These are phyloP conservation scores for Misgurnus mizolepis DNA, from an alignment of 2,113 vertebrate species.

Conservation along the genomic window DNA sequence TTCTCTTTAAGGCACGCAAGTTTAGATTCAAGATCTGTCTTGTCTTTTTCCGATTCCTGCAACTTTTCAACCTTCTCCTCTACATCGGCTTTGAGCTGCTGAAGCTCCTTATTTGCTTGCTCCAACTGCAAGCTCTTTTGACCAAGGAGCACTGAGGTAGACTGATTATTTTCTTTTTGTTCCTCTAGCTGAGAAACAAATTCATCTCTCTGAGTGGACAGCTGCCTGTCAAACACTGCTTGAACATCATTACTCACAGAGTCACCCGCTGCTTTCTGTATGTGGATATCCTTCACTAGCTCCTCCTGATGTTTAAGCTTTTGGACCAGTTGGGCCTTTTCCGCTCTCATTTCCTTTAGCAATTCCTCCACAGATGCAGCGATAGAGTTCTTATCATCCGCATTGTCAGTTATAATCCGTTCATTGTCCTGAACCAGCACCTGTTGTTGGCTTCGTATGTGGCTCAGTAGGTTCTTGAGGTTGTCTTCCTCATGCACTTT, in stretches of 20 bases:
- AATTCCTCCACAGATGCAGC: conserved; percentile 52
- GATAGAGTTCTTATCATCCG: conserved; percentile 16
- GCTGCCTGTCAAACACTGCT: conserved; percentile 59
- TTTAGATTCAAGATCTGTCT: conserved; percentile 67
- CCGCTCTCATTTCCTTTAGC: conserved; percentile 62
- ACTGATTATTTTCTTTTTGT: conserved; percentile 62
- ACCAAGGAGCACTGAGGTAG: conserved; percentile 59
- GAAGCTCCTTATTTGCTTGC: conserved; percentile 57
- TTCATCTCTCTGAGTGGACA: conserved; percentile 59
- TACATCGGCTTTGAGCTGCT: conserved; percentile 66
- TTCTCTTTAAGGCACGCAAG: conserved; percentile 65
- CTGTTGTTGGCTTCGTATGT: conserved; percentile 49
- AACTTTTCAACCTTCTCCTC: conserved; percentile 60
- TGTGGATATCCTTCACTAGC: conserved; percentile 66
- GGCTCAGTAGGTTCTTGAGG: conserved; percentile 60
- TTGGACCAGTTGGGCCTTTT: conserved; percentile 60
- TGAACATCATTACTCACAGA: conserved; percentile 62
- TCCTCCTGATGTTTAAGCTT: conserved; percentile 70
- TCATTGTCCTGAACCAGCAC: background rate
- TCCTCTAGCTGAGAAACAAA: conserved; percentile 65
- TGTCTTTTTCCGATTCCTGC: conserved; percentile 64
- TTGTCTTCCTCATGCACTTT: conserved; percentile 61
- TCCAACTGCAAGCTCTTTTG: conserved; percentile 64
- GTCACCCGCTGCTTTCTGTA: conserved; percentile 62
- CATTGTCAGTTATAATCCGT: conserved; percentile 2